phyloP scores from a whole-genome alignment of 1,140 invertebrate genomes.

The Aplysia californica region DNA sequence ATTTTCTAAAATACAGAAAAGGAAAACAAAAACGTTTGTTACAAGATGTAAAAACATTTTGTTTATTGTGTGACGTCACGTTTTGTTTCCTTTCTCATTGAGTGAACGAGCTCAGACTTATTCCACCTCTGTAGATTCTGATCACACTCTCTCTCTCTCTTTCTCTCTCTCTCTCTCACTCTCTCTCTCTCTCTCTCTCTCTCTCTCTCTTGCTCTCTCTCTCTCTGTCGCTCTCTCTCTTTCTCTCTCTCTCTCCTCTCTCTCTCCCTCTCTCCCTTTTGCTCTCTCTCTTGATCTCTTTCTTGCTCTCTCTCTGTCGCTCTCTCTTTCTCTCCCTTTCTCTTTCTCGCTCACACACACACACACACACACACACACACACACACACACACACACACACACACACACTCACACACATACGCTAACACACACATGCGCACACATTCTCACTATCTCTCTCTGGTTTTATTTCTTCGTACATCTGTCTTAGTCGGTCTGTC shows the following conservation, averaged over 20 bases:
- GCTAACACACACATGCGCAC: too few relatives aligned
- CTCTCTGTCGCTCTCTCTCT: neutral
- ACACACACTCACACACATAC: too few relatives aligned
- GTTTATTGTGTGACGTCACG: neutral
- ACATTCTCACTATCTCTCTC: too few relatives aligned
- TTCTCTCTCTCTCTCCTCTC: neutral
- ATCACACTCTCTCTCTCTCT: too few relatives aligned
- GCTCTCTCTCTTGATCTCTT: too few relatives aligned
- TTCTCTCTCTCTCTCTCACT: neutral
- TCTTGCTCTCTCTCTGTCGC: too few relatives aligned
- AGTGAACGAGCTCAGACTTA: neutral
- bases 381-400: neutral
- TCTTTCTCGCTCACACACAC: too few relatives aligned
- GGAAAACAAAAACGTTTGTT: neutral
- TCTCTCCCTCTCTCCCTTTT: too few relatives aligned
- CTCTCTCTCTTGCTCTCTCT: constrained; percentile 8
- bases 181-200: neutral
- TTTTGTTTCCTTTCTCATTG: neutral
- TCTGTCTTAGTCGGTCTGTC: neutral
- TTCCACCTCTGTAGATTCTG: neutral
- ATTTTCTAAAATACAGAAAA: neutral
- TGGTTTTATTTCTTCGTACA: constrained; percentile 37
- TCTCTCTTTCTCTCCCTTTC: neutral
- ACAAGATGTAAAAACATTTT: neutral
- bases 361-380: neutral